Evolutionary conservation across 2,888 invertebrate genomes (phyloP), one percentile per base, ranked within the genome.

Genomic region (Tuberolachnus salignus): DNA sequence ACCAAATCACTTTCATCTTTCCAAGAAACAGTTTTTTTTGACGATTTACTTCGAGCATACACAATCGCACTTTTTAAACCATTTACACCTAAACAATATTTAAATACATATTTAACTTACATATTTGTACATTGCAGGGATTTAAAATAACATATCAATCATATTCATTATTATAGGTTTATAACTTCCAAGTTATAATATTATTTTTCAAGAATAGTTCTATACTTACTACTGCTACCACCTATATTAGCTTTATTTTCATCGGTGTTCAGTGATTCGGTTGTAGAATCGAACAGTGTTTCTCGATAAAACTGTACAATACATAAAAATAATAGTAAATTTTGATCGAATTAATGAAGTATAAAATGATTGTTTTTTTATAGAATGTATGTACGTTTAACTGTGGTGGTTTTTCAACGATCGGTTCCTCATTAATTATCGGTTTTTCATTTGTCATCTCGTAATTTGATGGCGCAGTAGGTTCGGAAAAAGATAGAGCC

Each of bases 21-120:
- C 92, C 95, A 97, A 84, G 91, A 90, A 8, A 93, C 89, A 83
- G 90, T 90, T 85, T 93, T 93, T 93, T 95, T 4, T 92, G 92
- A 3, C 92, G 93, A 85, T 90, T 92, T 82, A 44, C 81, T 82
- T 74, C 83, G 82, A 34, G 83, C 81, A 53, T 83, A 83, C 0
- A 83, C 82, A 4, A 83, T 80, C 10, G 83, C 82, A 57, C 84
- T 83, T 81, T 82, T 83, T 53, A 80, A 55, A 42, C 72, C 78
- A 57, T 14, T 42, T 67, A 55, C 21, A 59, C 4, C 81, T 80
- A 44, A n/a, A 80, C n/a, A 16, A 26, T 26, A 51, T 71, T 19
- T 26, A 59, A 26, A 34, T 49, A 59, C 4, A n/a, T n/a, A n/a
- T n/a, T n/a, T n/a, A n/a, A n/a, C n/a, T n/a, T n/a, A n/a, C n/a